Percentiles rank a stretch among this genome's conserved stretches.
phyloP scores from a whole-genome alignment of 2,888 invertebrate species.

The Pandemis heparana region DNA sequence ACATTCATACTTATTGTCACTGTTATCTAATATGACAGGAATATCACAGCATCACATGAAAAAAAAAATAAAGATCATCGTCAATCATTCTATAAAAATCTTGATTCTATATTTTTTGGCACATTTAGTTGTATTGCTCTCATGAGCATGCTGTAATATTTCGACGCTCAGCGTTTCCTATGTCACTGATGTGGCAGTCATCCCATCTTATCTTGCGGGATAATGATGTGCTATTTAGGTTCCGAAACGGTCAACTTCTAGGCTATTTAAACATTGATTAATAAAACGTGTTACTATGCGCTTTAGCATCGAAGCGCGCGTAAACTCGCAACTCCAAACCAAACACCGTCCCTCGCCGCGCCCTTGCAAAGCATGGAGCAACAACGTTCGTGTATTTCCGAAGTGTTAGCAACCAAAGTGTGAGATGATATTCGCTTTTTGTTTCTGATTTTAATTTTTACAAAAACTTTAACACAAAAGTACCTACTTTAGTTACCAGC shows the following conservation, averaged over 20 bases:
- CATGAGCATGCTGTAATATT: slow-evolving; percentile 40
- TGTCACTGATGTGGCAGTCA: slow-evolving; percentile 12
- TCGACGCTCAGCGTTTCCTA: slow-evolving; percentile 8
- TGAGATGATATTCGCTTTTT: not conserved
- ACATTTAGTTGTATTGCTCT: slow-evolving; percentile 60
- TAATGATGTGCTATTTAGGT: slow-evolving; percentile 10
- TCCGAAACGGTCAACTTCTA: slow-evolving; percentile 9
- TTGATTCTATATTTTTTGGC: slow-evolving; percentile 65
- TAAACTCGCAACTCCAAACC: not conserved
- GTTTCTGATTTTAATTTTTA: not conserved
- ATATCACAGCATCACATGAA: slow-evolving; percentile 42
- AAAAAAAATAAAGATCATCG: slow-evolving; percentile 39
- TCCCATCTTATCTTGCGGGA: slow-evolving; percentile 4
- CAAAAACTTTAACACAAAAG: not conserved
- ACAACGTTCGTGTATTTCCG: not conserved
- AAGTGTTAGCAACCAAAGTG: not conserved
- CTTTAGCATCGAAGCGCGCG: not conserved
- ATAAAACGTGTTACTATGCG: not conserved
- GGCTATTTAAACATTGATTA: not conserved
- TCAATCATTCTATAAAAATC: slow-evolving; percentile 33
- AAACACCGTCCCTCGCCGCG: not conserved
- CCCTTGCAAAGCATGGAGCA: not conserved
- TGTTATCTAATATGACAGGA: slow-evolving; percentile 32
- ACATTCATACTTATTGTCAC: slow-evolving; percentile 41
- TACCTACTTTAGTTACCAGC: not conserved